Base-by-base conservation (phyloP, 2,113 vertebrate species). In the Calonectris borealis region DNA sequence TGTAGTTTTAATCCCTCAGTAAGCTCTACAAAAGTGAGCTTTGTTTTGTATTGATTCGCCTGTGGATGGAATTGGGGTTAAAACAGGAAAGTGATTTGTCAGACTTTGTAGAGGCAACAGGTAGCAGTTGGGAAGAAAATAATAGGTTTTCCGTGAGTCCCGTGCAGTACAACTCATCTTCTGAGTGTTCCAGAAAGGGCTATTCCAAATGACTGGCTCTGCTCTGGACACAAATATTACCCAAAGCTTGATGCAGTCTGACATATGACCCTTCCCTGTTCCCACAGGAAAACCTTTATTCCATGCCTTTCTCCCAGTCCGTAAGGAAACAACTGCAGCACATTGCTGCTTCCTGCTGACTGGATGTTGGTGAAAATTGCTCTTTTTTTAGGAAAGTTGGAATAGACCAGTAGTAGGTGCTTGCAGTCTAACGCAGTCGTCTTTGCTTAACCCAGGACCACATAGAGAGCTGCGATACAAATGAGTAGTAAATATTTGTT, bases 321-420 rank as follows among this genome's bases (percentile, higher is more conserved):
- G 7, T 69, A 88, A 88, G 94, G 96, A 96, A 96, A 83, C 75
- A 92, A 75, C 61, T 96, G 93, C 49, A 90, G 38, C 44, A 57
- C 21, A 10, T 78, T 57, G 16, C 57, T 91, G 11, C 49, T 89
- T 96, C 87, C 87, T 91, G 78, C 70, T 72, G 21, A 46, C 16
- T 16, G 48, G 29, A 36, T 85, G 44, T 49, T 80, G 22, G 22
- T 89, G 73, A 57, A 91, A 95, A 91, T 24, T 12, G 2, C 24
- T 78, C 12, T 69, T 9, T 11, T 90, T 91, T 82, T 84, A 83
- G 61, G 61, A 52, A 88, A 68, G 19, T 38, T 85, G 48, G 44
- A 93, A 68, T 60, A 64, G 48, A 82, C 18, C 38, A 44, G 32
- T 64, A 52, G 69, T 58, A 48, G 8, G 2, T 68, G 88, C 26